phyloP scores from a whole-genome alignment of 2,888 invertebrate genomes.

The Osedax fenrisi region DNA sequence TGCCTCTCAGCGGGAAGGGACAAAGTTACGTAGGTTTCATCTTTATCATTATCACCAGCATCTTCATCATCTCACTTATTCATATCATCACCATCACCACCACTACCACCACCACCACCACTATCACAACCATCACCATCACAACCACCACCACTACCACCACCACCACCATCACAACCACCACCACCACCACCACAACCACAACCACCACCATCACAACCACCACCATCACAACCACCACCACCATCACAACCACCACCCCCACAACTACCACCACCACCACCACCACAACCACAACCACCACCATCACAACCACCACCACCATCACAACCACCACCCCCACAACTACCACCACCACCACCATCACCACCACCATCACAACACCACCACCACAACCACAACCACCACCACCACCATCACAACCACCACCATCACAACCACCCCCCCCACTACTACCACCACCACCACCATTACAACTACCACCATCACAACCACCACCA shows the following conservation, averaged over 20 bases:
- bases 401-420: neutral
- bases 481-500: neutral
- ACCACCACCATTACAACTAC: neutral
- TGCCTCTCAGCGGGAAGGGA: conserved; percentile 41
- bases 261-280: neutral
- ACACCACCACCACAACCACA: neutral
- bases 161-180: neutral
- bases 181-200: neutral
- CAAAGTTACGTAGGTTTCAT: neutral
- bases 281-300: neutral
- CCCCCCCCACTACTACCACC: neutral
- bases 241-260: neutral
- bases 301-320: neutral
- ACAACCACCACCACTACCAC: neutral
- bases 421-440: neutral
- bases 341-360: no score
- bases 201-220: neutral
- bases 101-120: neutral
- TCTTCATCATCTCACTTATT: neutral
- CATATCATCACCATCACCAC: neutral
- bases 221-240: neutral
- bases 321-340: neutral
- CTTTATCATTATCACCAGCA: no score
- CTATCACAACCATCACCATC: neutral
- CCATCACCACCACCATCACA: neutral